Evolutionary conservation across 2,113 vertebrate species (phyloP).

Genomic region (Vanacampus margaritifer): DNA sequence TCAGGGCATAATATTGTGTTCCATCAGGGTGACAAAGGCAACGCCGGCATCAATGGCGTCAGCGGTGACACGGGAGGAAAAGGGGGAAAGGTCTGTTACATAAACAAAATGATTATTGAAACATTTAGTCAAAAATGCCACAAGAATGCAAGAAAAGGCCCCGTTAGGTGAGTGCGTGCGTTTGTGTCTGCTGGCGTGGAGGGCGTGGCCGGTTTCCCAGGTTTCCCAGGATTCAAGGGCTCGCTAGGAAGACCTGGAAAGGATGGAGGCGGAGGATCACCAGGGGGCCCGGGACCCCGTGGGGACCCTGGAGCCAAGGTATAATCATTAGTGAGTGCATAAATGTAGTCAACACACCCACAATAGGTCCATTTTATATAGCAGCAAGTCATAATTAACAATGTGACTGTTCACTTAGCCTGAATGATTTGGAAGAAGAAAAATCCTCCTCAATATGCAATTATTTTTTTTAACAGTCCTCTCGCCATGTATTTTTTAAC

Average conservation of each 20-base stretch:
- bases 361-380: no score
- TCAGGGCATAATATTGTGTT: no score
- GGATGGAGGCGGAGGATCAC: constrained; percentile 61
- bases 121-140: no score
- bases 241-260: constrained; percentile 71
- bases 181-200: constrained; percentile 36
- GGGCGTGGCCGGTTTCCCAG: constrained; percentile 78
- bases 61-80: constrained; percentile 73
- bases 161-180: no score
- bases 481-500: no score
- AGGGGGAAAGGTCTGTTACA: constrained; percentile 78
- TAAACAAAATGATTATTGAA: neutral
- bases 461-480: no score
- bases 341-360: no score
- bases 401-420: no score
- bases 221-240: constrained; percentile 83
- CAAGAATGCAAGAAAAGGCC: no score
- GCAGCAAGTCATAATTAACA: no score
- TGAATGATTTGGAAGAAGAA: no score
- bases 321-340: neutral
- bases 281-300: constrained; percentile 65
- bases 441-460: no score
- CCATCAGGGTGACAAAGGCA: constrained; percentile 75
- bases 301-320: constrained; percentile 79
- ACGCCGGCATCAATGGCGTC: constrained; percentile 66